Base-by-base conservation (phyloP, 2,888 invertebrate genomes). In the Drosophila kanekoi region DNA sequence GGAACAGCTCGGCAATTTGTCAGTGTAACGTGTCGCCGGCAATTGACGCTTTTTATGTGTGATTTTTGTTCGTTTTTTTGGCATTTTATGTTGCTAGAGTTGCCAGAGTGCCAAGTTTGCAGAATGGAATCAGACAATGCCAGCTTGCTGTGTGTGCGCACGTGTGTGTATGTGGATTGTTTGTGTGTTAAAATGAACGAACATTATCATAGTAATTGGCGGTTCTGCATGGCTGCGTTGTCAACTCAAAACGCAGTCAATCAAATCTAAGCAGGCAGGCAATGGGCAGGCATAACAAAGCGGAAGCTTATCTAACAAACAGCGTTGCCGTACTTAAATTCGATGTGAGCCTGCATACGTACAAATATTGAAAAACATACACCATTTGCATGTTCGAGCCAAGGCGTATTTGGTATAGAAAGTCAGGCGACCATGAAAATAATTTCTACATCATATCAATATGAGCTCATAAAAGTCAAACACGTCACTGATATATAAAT, bases 401-500 rank as follows among this genome's bases (percentile, higher is more conserved):
- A n/a, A 18, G 40, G 11, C 38, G 38, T 33, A 52, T 45, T 45
- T 37, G 53, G 51, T 51, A 71, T 86, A 59, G 69, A 72, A 64
- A 83, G 47, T 73, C 85, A 80, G 87, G 72, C 68, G 75, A 80
- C 57, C 90, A 86, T 89, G 84, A 80, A 83, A 86, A 85, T 85
- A 86, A 88, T 85, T 87, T 89, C 78, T 33, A 49, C 67, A 74
- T 63, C 79, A 67, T 61, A 72, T 77, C 77, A 65, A 80, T 56
- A 60, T 65, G 76, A 56, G 79, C 79, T 68, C 87, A 88, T 89
- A 82, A 88, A 79, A 82, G 77, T 82, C 89, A 85, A 85, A 87
- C 82, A 81, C 72, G 71, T 71, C 82, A 66, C 63, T 9, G 64
- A 77, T 60, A 51, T 41, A 38, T 5, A 11, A 57, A 56, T 72